Evolutionary conservation across 1,140 invertebrate genomes (phyloP), one percentile per base, ranked within the genome.

Genomic region (Zaprionus taronus): DNA sequence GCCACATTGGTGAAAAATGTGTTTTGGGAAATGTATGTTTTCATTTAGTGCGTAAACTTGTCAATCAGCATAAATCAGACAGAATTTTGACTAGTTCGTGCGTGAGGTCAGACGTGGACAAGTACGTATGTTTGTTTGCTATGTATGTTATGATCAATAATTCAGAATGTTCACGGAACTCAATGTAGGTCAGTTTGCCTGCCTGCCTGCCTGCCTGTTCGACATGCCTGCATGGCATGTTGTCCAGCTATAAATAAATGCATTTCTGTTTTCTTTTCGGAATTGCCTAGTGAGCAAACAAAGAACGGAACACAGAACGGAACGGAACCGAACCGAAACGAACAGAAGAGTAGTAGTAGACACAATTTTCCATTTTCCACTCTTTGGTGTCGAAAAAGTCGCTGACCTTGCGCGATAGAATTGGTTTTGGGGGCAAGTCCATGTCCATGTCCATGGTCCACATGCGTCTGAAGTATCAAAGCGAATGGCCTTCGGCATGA

Each of bases 11-110:
- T 70, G 38, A 62, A 41, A 73, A 65, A 69, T 60, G 36, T 55
- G 20, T 64, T 64, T 71, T 78, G 51, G 55, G 71, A 76, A 81
- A 79, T 71, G 53, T 83, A 63, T 75, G 28, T 84, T 81, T 72
- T 44, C 7, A 51, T 73, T 80, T 61, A 57, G 60, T 80, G 75
- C 61, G 72, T 66, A 83, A 87, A 83, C 72, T 76, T 86, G 83
- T 86, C 83, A 86, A 86, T 87, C 83, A 86, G 66, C 77, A 72
- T 80, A 72, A 61, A 57, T 62, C 75, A 80, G 72, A 69, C 57
- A 72, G 56, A 77, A 41, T 72, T 58, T 44, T 60, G 34, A 57
- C 38, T 71, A 72, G 77, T 68, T 86, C 77, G 80, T 61, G 70
- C 60, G 77, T 80, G 73, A 86, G 83, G 83, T 72, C 83, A 87